Percentiles rank a stretch among this genome's conserved stretches.
Evolutionary conservation across 2,888 invertebrate species (phyloP).

Genomic region (Octonoba sinensis): DNA sequence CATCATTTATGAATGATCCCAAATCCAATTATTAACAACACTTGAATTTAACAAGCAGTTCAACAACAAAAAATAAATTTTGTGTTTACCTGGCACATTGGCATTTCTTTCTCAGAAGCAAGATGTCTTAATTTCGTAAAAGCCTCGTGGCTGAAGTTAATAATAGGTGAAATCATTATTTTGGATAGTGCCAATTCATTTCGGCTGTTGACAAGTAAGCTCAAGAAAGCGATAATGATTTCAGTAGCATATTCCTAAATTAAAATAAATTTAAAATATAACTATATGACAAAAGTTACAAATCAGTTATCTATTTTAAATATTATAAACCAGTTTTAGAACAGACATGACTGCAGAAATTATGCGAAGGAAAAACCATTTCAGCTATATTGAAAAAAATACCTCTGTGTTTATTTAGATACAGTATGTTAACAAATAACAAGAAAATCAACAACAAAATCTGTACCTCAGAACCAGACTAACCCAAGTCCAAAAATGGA

Average conservation of each 20-base stretch:
- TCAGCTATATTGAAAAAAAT: too few relatives aligned
- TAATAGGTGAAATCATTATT: conserved; percentile 70
- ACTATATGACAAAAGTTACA: neutral
- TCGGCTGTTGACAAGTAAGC: conserved; percentile 70
- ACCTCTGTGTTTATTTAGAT: too few relatives aligned
- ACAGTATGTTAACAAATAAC: too few relatives aligned
- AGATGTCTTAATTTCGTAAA: conserved; percentile 71
- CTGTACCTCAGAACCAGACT: too few relatives aligned
- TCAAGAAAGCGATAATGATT: conserved; percentile 68
- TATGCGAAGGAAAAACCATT: too few relatives aligned
- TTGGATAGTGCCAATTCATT: conserved; percentile 70
- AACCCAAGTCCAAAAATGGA: too few relatives aligned
- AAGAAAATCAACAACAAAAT: too few relatives aligned
- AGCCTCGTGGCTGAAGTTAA: conserved; percentile 70
- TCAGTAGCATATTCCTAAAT: conserved; percentile 57
- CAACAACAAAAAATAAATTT: neutral
- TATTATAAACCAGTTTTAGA: too few relatives aligned
- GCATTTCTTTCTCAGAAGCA: conserved; percentile 68
- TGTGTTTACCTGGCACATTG: conserved; percentile 70
- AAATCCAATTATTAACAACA: neutral
- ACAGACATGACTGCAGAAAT: too few relatives aligned
- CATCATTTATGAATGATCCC: too few relatives aligned
- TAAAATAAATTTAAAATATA: neutral
- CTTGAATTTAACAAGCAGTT: neutral
- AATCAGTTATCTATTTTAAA: neutral